These are phyloP conservation scores for Oreotrochilus melanogaster DNA, from an alignment of 2,113 vertebrate genomes.

Conservation along the genomic window DNA sequence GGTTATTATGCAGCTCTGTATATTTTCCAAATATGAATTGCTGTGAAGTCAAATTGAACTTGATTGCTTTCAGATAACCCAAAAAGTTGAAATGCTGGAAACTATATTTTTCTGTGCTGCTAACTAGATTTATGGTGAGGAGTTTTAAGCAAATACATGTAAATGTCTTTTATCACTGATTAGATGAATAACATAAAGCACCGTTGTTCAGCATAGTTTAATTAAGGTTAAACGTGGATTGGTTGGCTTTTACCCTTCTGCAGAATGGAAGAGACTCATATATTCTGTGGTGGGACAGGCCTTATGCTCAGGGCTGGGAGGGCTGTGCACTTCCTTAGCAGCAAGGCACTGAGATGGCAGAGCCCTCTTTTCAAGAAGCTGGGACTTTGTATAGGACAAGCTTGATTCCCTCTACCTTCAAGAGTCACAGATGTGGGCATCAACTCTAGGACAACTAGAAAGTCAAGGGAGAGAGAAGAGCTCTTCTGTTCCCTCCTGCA, in stretches of 20 bases:
- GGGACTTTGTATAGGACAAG: neutral
- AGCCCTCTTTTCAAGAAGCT: neutral
- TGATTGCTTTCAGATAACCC: constrained; percentile 1
- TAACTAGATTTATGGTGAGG: neutral
- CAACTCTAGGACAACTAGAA: neutral
- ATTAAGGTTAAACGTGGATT: neutral
- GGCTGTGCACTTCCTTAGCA: neutral
- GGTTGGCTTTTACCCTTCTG: neutral
- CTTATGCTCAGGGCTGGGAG: neutral
- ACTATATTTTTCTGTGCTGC: neutral
- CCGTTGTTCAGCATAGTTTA: neutral
- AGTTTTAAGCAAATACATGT: neutral
- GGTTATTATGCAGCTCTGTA: constrained; percentile 47
- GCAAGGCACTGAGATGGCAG: neutral
- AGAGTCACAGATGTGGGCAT: neutral
- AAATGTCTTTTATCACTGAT: neutral
- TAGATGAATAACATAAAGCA: neutral
- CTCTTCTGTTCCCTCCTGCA: neutral
- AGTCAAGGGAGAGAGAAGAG: neutral
- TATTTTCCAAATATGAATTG: neutral
- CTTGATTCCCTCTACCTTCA: neutral
- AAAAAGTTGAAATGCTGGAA: neutral
- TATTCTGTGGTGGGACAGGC: neutral
- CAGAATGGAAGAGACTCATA: neutral
- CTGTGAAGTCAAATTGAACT: constrained; percentile 23